Percentiles rank a stretch among this genome's conserved stretches.
phyloP scores from a whole-genome alignment of 2,797 vertebrate species.

The Sebastes hubbsi region DNA sequence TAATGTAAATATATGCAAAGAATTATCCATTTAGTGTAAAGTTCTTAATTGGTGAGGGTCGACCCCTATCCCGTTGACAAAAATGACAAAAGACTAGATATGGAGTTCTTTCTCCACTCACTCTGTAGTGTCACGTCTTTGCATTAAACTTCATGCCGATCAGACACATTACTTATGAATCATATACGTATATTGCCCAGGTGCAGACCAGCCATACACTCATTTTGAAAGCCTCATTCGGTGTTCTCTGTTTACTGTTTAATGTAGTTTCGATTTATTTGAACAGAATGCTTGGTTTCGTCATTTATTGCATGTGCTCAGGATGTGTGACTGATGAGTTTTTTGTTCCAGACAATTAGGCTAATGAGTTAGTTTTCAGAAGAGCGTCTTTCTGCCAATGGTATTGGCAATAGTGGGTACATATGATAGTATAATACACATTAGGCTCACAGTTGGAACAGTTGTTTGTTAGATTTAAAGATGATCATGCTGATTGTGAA shows the following conservation, averaged over 20 bases:
- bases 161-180: not conserved
- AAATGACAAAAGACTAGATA: not conserved
- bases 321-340: conserved; percentile 48
- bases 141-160: not conserved
- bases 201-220: not conserved
- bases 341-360: conserved; percentile 51
- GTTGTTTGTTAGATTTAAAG: conserved; percentile 16
- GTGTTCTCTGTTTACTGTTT: conserved; percentile 21
- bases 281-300: conserved; percentile 25
- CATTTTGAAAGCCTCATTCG: conserved; percentile 7
- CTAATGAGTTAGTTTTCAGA: conserved; percentile 39
- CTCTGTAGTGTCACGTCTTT: not conserved
- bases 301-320: conserved; percentile 50
- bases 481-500: not conserved
- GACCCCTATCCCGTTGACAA: not conserved
- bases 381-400: not conserved
- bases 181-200: not conserved
- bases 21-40: not conserved
- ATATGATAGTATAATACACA: conserved; percentile 19
- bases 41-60: not conserved
- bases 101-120: not conserved
- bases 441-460: conserved; percentile 18
- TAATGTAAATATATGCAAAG: not conserved
- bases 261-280: conserved; percentile 35
- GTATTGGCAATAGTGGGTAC: not conserved